Base-by-base conservation (phyloP, 2,113 vertebrate species). In the Ophiodon elongatus region DNA sequence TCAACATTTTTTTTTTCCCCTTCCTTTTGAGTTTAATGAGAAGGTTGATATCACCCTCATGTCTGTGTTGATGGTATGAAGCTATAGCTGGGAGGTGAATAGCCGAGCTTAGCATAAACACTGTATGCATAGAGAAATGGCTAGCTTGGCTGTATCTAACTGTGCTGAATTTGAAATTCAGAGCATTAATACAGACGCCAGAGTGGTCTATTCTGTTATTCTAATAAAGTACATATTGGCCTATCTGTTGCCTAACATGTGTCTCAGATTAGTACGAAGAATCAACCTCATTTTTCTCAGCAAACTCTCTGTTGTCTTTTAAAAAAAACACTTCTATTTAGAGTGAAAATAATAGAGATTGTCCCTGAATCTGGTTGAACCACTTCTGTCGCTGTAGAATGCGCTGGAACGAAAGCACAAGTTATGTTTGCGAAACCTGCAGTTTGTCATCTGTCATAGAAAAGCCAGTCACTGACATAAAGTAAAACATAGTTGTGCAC, bases 311-410 rank as follows among this genome's bases (percentile, higher is more conserved):
- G 29, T 17, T 17, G 35, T 52, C 15, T 69, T 29, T 50, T 4
- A 9, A 56, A 66, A 13, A 57, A 67, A 68, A 57, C 35, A 25
- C 37, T 17, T 23, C 7, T 39, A 77, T 75, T 83, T 29, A 15
- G n/a, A 50, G 41, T 47, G 66, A 59, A 50, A 50, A 29, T n/a
- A 73, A 54, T 15, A 15, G 29, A 74, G n/a, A 21, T 45, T 25
- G 73, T 33, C 1, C 56, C 65, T 47, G 52, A 73, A 57, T 77
- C 85, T n/a, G 80, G 85, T 81, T 64, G 59, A 75, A 68, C 83
- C 67, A 62, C 87, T 84, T 85, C n/a, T 73, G 27, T 80, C 73
- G 21, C 71, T 23, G 1, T 0, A 41, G 57, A 70, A 69, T 73
- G 19, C 71, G 33, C 6, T 66, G 47, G 45, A 80, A 37, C 19